These are phyloP conservation scores for Globodera ellingtonae DNA, from an alignment of 1,140 invertebrate species.

Conservation along the genomic window DNA sequence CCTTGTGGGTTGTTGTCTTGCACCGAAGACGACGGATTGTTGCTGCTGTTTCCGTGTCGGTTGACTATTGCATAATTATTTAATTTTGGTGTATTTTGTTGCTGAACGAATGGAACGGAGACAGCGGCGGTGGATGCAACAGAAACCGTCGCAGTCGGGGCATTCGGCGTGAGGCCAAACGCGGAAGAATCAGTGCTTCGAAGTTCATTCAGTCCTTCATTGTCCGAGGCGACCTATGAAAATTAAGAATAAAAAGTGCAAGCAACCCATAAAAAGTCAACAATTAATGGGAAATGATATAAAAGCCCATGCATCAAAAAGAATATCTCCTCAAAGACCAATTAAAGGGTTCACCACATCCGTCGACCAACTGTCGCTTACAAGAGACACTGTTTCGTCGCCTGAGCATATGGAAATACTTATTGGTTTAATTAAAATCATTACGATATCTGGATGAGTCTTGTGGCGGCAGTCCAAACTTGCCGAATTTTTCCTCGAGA, in stretches of 20 bases:
- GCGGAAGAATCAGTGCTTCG: constrained; percentile 52
- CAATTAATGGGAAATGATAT: no score
- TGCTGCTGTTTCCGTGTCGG: not conserved
- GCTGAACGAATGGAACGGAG: not conserved
- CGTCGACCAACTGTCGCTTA: constrained; percentile 88
- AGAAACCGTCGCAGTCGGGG: not conserved
- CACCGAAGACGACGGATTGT: not conserved
- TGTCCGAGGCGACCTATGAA: not conserved
- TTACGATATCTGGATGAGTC: constrained; percentile 51
- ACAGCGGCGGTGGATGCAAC: not conserved
- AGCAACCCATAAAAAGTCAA: no score
- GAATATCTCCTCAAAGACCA: not conserved
- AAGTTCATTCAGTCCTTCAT: not conserved
- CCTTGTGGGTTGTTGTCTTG: not conserved
- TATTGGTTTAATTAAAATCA: constrained; percentile 20
- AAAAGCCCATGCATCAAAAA: not conserved
- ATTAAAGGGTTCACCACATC: constrained; percentile 84
- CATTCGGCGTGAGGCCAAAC: not conserved
- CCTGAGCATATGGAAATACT: constrained; percentile 35
- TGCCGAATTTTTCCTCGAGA: constrained; percentile 97
- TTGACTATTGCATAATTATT: not conserved
- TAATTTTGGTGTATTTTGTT: not conserved
- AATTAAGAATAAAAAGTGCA: no score
- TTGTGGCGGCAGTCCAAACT: constrained; percentile 80
- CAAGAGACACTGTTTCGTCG: constrained; percentile 64